Evolutionary conservation across 2,113 vertebrate species (phyloP).

Genomic region (Prinia subflava): DNA sequence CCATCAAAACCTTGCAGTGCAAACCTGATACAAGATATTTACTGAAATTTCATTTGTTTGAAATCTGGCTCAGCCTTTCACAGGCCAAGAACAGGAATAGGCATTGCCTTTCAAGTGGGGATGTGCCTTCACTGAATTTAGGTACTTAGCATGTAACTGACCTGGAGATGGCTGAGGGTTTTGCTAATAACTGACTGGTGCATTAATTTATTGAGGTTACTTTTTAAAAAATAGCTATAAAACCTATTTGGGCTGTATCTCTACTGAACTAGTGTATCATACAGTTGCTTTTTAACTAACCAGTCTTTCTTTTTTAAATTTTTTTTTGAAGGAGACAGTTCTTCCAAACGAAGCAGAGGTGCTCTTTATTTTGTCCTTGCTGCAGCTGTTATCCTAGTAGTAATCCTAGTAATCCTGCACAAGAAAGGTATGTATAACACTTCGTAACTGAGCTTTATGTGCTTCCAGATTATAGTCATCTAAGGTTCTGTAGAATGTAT

Average conservation of each 20-base stretch:
- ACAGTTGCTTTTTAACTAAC: not conserved
- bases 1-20: not conserved
- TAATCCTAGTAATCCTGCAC: accelerated
- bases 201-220: not conserved
- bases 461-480: not conserved
- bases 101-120: not conserved
- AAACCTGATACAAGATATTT: not conserved
- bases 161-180: not conserved
- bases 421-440: not conserved
- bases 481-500: not conserved
- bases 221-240: not conserved
- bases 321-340: not conserved
- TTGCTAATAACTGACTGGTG: not conserved
- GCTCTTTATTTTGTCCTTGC: accelerated
- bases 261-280: not conserved
- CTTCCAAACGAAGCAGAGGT: accelerated
- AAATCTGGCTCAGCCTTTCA: not conserved
- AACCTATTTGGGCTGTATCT: not conserved
- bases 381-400: accelerated
- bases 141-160: not conserved
- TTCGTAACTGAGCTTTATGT: not conserved
- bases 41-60: not conserved
- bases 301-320: not conserved
- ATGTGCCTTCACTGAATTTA: not conserved
- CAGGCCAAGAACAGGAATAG: not conserved